Percentiles rank a stretch among this genome's conserved stretches.
These are phyloP conservation scores for Venustaconcha ellipsiformis DNA, from an alignment of 1,140 invertebrate genomes.

Conservation along the genomic window DNA sequence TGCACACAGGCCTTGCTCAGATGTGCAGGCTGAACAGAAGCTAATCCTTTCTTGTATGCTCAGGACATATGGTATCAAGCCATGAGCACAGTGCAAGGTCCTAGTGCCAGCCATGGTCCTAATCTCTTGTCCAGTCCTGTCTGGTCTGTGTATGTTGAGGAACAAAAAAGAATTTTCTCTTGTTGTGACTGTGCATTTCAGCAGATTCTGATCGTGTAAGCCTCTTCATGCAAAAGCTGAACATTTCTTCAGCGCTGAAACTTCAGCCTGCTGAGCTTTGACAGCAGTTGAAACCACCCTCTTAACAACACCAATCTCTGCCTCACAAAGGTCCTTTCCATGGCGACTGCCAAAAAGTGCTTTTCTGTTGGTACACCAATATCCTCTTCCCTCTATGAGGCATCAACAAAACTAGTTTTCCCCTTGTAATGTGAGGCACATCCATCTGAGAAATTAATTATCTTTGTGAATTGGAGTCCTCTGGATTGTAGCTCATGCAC, in stretches of 20 bases:
- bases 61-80: slow-evolving; percentile 19
- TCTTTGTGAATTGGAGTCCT: slow-evolving; percentile 12
- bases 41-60: slow-evolving; percentile 10
- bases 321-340: slow-evolving; percentile 41
- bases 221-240: slow-evolving; percentile 4
- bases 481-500: neutral
- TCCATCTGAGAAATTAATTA: slow-evolving; percentile 38
- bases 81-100: slow-evolving; percentile 11
- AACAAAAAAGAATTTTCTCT: slow-evolving; percentile 26
- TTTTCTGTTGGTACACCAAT: slow-evolving; percentile 25
- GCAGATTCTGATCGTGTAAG: slow-evolving; percentile 1
- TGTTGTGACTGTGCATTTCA: slow-evolving; percentile 7
- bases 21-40: slow-evolving; percentile 26
- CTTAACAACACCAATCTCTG: slow-evolving; percentile 39
- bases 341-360: slow-evolving; percentile 40
- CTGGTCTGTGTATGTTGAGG: slow-evolving; percentile 11
- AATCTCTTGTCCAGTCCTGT: neutral
- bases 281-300: slow-evolving; percentile 14
- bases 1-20: neutral
- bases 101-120: slow-evolving; percentile 6
- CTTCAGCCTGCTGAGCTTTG: slow-evolving; percentile 1
- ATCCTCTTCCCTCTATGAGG: slow-evolving; percentile 7
- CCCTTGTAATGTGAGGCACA: slow-evolving; percentile 35
- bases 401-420: slow-evolving; percentile 29
- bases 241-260: slow-evolving; percentile 25